Conservation (phyloP, 2,888 invertebrate genomes). For the Myopa testacea region DNA sequence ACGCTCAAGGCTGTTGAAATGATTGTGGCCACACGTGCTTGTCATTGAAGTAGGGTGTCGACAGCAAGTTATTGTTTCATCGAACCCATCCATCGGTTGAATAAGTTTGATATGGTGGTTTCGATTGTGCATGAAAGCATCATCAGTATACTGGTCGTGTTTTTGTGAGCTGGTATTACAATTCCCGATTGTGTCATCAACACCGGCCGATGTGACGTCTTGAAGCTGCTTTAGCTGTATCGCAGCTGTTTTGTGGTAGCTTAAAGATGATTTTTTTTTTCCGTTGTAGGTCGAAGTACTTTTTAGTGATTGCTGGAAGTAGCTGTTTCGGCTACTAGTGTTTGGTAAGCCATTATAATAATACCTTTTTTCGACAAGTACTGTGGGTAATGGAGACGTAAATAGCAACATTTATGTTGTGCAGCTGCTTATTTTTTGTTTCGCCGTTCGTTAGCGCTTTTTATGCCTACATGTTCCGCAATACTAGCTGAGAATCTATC, state of each 20-base stretch:
- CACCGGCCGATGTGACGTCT: constrained; percentile 45
- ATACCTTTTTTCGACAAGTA: not conserved
- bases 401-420: constrained; percentile 9
- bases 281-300: constrained; percentile 14
- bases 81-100: constrained; percentile 57
- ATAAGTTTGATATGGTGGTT: constrained; percentile 53
- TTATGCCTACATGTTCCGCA: too few relatives aligned
- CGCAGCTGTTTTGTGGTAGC: constrained; percentile 51
- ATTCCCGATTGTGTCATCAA: constrained; percentile 39
- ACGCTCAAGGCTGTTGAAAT: constrained; percentile 7
- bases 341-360: constrained; percentile 8
- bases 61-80: constrained; percentile 61
- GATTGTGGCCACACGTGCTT: constrained; percentile 10
- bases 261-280: constrained; percentile 60
- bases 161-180: constrained; percentile 22
- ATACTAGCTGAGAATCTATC: too few relatives aligned
- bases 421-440: too few relatives aligned
- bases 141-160: constrained; percentile 58
- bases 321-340: not conserved
- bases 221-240: constrained; percentile 51
- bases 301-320: constrained; percentile 24
- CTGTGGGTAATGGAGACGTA: not conserved
- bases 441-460: too few relatives aligned
- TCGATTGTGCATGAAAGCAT: constrained; percentile 51
- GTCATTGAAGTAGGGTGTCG: constrained; percentile 31